Evolutionary conservation across 2,797 vertebrate genomes (phyloP).

Genomic region (Onychomys leucogaster): DNA sequence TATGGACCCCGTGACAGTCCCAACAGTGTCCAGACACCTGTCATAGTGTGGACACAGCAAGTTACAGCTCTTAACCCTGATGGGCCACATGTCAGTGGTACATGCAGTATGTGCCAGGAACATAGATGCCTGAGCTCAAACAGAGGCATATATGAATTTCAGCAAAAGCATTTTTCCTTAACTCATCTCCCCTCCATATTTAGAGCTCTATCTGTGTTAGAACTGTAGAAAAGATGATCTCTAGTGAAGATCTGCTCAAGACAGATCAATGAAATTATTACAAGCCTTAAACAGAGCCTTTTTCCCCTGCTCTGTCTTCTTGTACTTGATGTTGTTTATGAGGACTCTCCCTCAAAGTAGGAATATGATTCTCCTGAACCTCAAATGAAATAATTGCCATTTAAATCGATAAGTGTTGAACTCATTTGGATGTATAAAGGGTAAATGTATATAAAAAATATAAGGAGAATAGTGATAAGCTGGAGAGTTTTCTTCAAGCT

Average conservation of each 20-base stretch:
- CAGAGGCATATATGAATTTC: not conserved
- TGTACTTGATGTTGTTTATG: not conserved
- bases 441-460: not conserved
- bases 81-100: too few species aligned
- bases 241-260: not conserved
- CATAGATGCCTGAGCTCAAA: not conserved
- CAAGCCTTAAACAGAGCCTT: not conserved
- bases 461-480: not conserved
- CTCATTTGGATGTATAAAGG: conserved; percentile 16
- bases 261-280: not conserved
- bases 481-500: conserved; percentile 54
- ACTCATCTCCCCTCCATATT: not conserved
- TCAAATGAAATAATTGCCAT: not conserved
- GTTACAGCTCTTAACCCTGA: not conserved
- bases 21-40: not conserved
- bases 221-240: not conserved
- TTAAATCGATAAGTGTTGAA: conserved; percentile 11
- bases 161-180: not conserved
- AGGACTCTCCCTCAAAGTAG: not conserved
- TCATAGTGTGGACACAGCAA: not conserved
- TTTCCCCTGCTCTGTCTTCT: not conserved
- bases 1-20: not conserved
- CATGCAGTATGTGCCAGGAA: not conserved
- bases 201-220: not conserved
- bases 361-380: not conserved